These are phyloP conservation scores for Drosophila austrosaltans DNA, from an alignment of 2,888 invertebrate genomes.

Conservation along the genomic window DNA sequence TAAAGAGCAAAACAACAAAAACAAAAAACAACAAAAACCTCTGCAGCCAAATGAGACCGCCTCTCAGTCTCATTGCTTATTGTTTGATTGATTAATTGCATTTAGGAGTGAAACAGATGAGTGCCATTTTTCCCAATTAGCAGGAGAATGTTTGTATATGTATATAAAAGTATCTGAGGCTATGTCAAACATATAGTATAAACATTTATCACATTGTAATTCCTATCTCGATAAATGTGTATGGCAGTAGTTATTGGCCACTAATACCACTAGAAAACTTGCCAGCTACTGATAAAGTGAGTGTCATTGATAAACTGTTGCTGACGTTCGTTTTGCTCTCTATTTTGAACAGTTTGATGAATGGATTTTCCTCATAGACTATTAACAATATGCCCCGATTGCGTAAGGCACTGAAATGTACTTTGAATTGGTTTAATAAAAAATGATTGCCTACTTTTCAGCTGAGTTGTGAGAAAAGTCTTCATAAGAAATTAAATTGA, in stretches of 20 bases:
- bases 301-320: slow-evolving; percentile 43
- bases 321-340: slow-evolving; percentile 37
- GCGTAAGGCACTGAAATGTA: slow-evolving; percentile 22
- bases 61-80: slow-evolving; percentile 26
- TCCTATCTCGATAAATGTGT: slow-evolving; percentile 43
- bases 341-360: slow-evolving; percentile 52
- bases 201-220: slow-evolving; percentile 54
- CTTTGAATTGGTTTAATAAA: slow-evolving; percentile 4
- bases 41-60: background rate
- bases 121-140: slow-evolving; percentile 48
- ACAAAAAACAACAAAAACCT: background rate
- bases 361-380: slow-evolving; percentile 43
- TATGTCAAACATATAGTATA: slow-evolving; percentile 7
- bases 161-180: background rate
- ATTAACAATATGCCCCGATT: slow-evolving; percentile 34
- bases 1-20: slow-evolving; percentile 5
- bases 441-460: slow-evolving; percentile 49
- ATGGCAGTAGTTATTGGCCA: slow-evolving; percentile 56
- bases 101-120: slow-evolving; percentile 7
- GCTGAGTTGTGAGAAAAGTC: background rate
- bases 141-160: background rate
- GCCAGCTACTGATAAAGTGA: slow-evolving; percentile 60
- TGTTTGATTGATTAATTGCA: slow-evolving; percentile 53
- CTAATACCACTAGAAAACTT: slow-evolving; percentile 55
- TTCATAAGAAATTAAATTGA: background rate